Base-by-base conservation (phyloP, 1,140 invertebrate genomes). In the Drosophila orosa region DNA sequence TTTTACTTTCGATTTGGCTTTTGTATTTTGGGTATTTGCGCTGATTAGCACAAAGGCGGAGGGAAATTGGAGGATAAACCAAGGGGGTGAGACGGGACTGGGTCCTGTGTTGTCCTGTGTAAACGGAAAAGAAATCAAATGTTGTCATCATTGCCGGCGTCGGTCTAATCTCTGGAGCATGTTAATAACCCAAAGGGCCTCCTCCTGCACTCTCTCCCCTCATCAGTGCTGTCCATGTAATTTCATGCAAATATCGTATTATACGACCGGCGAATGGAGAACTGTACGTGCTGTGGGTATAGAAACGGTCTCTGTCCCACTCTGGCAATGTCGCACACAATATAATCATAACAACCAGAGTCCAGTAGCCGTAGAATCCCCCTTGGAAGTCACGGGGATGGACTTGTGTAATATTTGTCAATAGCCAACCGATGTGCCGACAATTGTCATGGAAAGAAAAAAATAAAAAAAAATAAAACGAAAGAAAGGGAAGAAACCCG, bases 1-100 rank as follows among this genome's bases (percentile, higher is more conserved):
- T 86, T 87, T 86, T 87, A 83, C 83, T 89, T 87, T 89, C 83
- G 83, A 83, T 87, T 87, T 83, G 75, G 80, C 84, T 87, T 87
- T 87, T 89, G 83, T 86, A 82, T 84, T 89, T 78, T 80, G 65
- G 78, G 69, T 74, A 87, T 87, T 87, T 87, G 79, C 77, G 84
- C 80, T 87, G 83, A 89, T 87, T 87, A 87, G 83, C 84, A 71
- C 65, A 48, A 47, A 45, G 35, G n/a, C n/a, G 37, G 47, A 45
- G 55, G 59, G 31, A 54, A 54, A 54, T 54, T 35, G 50, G 25
- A 3, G 52, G 13, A 19, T 12, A 22, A 29, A 22, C 29, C 8
- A 54, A 27, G 10, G 24, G 29, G 22, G 35, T 25, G 12, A 10
- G 19, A 8, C 6, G 27, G 17, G 40, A 13, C 10, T 12, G 5